Conservation (phyloP, 2,113 vertebrate genomes). For the Clupea harengus region DNA sequence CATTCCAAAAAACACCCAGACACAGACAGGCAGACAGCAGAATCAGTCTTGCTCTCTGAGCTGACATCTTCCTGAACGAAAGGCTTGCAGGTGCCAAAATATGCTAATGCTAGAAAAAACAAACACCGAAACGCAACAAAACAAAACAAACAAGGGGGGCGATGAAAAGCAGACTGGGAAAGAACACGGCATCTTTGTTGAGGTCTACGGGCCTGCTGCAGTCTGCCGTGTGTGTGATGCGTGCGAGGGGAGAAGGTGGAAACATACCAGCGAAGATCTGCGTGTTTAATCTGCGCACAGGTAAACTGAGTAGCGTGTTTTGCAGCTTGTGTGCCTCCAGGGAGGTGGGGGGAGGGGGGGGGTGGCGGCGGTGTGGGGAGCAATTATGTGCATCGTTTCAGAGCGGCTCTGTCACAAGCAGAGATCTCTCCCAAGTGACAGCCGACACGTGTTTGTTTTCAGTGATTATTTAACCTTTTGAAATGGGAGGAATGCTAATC, state of each 20-base stretch:
- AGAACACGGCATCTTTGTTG: not conserved
- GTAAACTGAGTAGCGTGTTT: slow-evolving; percentile 34
- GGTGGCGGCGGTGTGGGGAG: too few relatives aligned
- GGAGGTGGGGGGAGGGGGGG: not conserved
- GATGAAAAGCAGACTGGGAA: not conserved
- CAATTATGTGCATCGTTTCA: slow-evolving; percentile 40
- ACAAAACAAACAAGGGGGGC: not conserved
- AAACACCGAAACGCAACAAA: not conserved
- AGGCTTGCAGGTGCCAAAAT: not conserved
- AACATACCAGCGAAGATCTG: slow-evolving; percentile 16
- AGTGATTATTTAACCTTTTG: slow-evolving; percentile 35
- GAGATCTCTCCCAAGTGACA: slow-evolving; percentile 36
- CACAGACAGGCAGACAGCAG: not conserved
- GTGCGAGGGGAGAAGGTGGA: not conserved
- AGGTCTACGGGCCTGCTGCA: not conserved
- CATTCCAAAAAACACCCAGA: not conserved
- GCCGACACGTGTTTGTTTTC: slow-evolving; percentile 40
- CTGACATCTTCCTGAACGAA: not conserved
- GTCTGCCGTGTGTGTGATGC: not conserved
- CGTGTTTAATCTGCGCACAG: slow-evolving; percentile 29
- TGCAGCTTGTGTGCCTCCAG: slow-evolving; percentile 11
- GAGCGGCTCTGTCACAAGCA: slow-evolving; percentile 21
- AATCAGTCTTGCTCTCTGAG: not conserved
- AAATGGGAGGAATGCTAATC: slow-evolving; percentile 41
- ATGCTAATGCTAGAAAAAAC: not conserved